Evolutionary conservation across 2,888 invertebrate genomes (phyloP), one percentile per base, ranked within the genome.

Genomic region (Oligia latruncula): DNA sequence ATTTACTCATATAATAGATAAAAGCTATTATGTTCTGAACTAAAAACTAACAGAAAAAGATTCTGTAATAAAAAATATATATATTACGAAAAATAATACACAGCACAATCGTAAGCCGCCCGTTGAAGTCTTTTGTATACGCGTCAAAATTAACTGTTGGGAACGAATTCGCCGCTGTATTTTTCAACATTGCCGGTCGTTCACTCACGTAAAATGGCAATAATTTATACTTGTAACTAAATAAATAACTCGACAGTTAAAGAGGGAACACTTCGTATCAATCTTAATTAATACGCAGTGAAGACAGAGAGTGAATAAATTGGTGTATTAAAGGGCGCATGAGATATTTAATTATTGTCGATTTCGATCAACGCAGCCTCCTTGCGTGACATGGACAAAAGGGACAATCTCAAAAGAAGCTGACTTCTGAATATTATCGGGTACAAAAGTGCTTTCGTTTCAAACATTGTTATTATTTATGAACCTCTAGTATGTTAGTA

Each of bases 271-370:
- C 91, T 93, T 92, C 91, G 91, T 92, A 96, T 96, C 95, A 95
- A 95, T 96, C 96, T 96, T 96, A 96, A 96, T 96, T 96, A 96
- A 96, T 94, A 93, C 88, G 90, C 90, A 88, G 92, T 90, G 89
- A 91, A 92, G 92, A 93, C 93, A 91, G 87, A 89, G 92, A 93
- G 92, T 91, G 93, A 95, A 96, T 96, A 96, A 95, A 96, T 95
- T 94, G 94, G 92, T 93, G 93, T 94, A 95, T 95, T 95, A 95
- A 95, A 94, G 93, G 92, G 94, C 92, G 93, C 95, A 95, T 94
- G 93, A 95, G 95, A 95, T 95, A 95, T 96, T 96, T 96, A 96
- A 96, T 96, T 96, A 96, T 93, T 92, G 92, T 87, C 92, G 95
- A 96, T 96, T 95, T 88, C 92, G 94, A 96, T 96, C 96, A 92